These are phyloP conservation scores for Prunella fulvescens DNA, from an alignment of 2,113 vertebrate species.

Conservation along the genomic window DNA sequence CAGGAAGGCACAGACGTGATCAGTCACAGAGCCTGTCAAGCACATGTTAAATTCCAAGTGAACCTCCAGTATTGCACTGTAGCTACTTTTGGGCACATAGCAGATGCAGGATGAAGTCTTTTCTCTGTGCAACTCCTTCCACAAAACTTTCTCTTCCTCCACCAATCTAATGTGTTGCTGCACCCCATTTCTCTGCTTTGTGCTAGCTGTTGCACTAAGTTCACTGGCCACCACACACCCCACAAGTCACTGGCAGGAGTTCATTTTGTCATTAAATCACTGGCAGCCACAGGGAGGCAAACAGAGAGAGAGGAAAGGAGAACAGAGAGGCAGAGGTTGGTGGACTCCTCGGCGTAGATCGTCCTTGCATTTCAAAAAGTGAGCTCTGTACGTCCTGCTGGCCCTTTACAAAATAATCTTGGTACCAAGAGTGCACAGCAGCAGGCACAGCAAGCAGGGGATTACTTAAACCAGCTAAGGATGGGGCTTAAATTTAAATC, in stretches of 20 bases:
- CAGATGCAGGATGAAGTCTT: not conserved
- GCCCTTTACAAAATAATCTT: not conserved
- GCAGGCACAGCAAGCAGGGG: not conserved
- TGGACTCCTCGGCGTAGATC: rapidly evolving
- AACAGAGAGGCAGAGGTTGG: not conserved
- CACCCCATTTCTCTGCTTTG: too few species aligned
- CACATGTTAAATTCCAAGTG: not conserved
- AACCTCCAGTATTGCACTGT: not conserved
- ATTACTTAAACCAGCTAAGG: not conserved
- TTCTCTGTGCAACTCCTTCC: not conserved
- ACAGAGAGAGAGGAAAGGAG: not conserved
- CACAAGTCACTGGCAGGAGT: not conserved
- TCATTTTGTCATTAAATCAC: not conserved
- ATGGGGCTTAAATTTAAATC: not conserved
- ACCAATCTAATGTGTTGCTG: rapidly evolving
- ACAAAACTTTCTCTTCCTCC: not conserved
- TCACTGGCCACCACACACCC: not conserved
- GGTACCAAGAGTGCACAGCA: not conserved
- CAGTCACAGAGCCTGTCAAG: not conserved
- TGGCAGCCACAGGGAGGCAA: not conserved
- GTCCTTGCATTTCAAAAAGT: not conserved
- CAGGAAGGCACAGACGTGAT: not conserved
- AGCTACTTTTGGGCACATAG: not conserved
- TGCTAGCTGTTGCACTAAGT: too few species aligned
- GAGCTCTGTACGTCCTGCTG: not conserved